Evolutionary conservation across 1,140 invertebrate genomes (phyloP), one percentile per base, ranked within the genome.

Genomic region (Whitmania pigra): DNA sequence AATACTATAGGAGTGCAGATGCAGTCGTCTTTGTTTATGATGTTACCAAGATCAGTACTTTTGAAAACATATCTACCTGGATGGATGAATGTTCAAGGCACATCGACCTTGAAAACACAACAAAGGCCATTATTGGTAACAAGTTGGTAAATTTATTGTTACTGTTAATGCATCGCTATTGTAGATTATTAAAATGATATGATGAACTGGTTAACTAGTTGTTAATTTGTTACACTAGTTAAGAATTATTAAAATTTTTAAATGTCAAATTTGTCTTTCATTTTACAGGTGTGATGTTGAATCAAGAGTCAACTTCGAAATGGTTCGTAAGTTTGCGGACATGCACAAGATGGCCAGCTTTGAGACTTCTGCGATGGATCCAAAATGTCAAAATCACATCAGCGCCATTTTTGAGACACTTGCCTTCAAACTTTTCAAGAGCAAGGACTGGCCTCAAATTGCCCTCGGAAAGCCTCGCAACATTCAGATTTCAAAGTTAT

Each of bases 1-100:
- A 93, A 0, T 98, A 98, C 80, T 99, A 95, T 79, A 87, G 95
- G 75, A 99, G 99, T 83, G 97, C 94, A 0, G 95, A 97, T 49
- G 96, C 94, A 73, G 94, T 93, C 20, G 85, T 99, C 18, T 85
- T 99, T 72, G 92, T 97, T 15, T 99, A 96, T 81, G 96, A 99
- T 82, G 92, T 98, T 55, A 94, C 92, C 76, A 95, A 95, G 78
- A 86, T 91, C 78, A 87, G 88, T 27, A 94, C 90, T 82, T 98
- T 97, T 78, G 93, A 97, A 78, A 90, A 97, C 82, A 89, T 97
- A 79, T 87, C 89, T 0, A 84, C 89, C 31, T 99, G 96, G 96
- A 87, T 91, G 76, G 85, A 86, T 68, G 90, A 92, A 80, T 89
- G 88, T 77, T 85, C 89, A 75, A 84, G 85, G 22, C 86, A 89